Conservation (phyloP, 2,113 vertebrate species). For the Verasper variegatus region DNA sequence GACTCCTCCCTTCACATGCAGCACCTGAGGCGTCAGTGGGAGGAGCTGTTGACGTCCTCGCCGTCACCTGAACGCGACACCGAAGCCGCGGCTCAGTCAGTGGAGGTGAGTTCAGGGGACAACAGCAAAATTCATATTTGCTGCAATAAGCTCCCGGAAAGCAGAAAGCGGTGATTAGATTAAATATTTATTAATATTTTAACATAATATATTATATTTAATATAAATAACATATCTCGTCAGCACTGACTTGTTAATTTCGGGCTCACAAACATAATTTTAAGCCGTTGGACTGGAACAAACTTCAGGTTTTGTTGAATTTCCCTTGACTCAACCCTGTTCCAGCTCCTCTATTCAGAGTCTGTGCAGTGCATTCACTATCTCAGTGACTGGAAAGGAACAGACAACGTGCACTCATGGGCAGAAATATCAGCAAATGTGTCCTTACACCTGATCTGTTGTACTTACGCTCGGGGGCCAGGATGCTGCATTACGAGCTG, state of each 20-base stretch:
- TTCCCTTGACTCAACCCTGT: constrained; percentile 25
- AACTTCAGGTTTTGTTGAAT: not conserved
- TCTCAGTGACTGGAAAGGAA: constrained; percentile 26
- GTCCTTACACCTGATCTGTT: constrained; percentile 15
- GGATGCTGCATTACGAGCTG: constrained; percentile 14
- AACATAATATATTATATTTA: too few species aligned
- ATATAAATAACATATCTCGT: too few species aligned
- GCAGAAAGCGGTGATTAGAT: too few species aligned
- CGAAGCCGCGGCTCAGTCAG: constrained; percentile 59
- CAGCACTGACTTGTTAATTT: too few species aligned
- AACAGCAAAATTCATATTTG: not conserved
- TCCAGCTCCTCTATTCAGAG: not conserved
- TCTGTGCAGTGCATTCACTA: too few species aligned
- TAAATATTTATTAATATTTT: too few species aligned
- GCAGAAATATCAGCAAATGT: constrained; percentile 24
- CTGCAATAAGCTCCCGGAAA: too few species aligned
- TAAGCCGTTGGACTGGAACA: not conserved
- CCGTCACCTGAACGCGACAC: constrained; percentile 62
- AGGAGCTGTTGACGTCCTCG: constrained; percentile 66
- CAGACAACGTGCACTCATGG: not conserved
- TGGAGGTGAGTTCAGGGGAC: constrained; percentile 75
- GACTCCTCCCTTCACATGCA: constrained; percentile 69
- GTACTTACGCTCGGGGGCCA: not conserved
- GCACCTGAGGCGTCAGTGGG: constrained; percentile 77
- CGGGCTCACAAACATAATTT: not conserved